These are phyloP conservation scores for Rhinopomastus cyanomelas DNA, from an alignment of 2,113 vertebrate genomes.

Conservation along the genomic window DNA sequence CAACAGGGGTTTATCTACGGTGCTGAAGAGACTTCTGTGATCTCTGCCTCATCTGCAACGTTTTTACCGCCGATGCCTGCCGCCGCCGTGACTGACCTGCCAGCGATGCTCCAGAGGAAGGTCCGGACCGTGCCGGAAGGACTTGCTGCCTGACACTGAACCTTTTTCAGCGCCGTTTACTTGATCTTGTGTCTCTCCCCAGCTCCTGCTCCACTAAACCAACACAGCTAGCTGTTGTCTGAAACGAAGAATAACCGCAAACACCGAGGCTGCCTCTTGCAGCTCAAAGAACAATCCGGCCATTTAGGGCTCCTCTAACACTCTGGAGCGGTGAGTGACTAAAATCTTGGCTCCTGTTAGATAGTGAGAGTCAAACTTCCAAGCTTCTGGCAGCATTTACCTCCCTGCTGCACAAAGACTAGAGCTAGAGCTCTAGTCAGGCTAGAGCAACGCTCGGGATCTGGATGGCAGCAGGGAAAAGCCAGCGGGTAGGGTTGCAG, in stretches of 20 bases:
- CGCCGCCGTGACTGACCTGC: conserved; percentile 59
- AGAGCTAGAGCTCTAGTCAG: rapidly evolving
- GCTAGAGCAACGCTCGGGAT: not conserved
- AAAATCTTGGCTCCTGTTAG: conserved; percentile 8
- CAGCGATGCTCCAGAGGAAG: conserved; percentile 71
- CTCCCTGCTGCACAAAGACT: rapidly evolving
- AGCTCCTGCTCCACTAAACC: conserved; percentile 45
- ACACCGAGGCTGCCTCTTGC: conserved; percentile 65
- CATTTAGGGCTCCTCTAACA: conserved; percentile 67
- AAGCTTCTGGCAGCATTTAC: conserved; percentile 12
- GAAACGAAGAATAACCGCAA: conserved; percentile 70
- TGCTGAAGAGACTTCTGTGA: conserved; percentile 54
- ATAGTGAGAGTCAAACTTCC: not conserved
- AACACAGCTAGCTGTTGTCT: conserved; percentile 73
- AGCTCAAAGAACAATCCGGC: conserved; percentile 60
- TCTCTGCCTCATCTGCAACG: conserved; percentile 48
- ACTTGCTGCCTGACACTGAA: conserved; percentile 65
- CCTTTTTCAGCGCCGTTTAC: conserved; percentile 41
- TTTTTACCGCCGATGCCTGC: conserved; percentile 65
- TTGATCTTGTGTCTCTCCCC: conserved; percentile 54
- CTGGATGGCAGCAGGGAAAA: not conserved
- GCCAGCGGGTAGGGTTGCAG: not conserved
- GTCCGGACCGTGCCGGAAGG: conserved; percentile 69
- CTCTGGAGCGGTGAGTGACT: not conserved
- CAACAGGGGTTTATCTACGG: conserved; percentile 36